Conservation (phyloP, 2,888 invertebrate genomes). For the Eristalis arbustorum region DNA sequence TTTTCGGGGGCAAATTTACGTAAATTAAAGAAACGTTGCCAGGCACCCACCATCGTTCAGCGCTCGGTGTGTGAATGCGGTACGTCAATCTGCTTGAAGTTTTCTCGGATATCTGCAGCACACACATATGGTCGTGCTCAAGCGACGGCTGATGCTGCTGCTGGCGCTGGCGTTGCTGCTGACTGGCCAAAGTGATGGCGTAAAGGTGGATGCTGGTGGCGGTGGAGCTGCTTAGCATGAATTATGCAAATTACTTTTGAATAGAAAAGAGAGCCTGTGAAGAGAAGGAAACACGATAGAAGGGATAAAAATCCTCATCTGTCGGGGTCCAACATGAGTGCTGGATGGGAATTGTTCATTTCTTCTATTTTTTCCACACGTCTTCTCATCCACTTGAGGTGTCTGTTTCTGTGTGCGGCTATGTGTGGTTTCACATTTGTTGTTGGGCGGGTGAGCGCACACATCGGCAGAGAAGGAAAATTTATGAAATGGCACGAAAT, state of each 20-base stretch:
- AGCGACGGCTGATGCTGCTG: not conserved
- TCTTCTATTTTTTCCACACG: conserved; percentile 18
- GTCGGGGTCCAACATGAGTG: conserved; percentile 41
- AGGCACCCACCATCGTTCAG: conserved; percentile 17
- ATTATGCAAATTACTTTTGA: conserved; percentile 68
- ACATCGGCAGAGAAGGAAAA: not conserved
- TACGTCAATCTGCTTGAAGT: conserved; percentile 39
- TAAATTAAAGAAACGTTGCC: conserved; percentile 48
- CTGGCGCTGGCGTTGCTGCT: conserved; percentile 5
- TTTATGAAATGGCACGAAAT: conserved; percentile 63
- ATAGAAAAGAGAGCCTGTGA: conserved; percentile 43
- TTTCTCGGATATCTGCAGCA: not conserved
- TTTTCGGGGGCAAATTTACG: conserved; percentile 18
- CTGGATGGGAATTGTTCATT: conserved; percentile 53
- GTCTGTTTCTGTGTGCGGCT: not conserved
- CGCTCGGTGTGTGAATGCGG: not conserved
- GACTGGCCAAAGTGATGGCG: not conserved
- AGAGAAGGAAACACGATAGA: conserved; percentile 33
- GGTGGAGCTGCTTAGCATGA: conserved; percentile 52
- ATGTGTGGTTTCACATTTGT: not conserved
- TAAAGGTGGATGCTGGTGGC: not conserved
- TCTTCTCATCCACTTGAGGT: conserved; percentile 25
- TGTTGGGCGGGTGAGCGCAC: not conserved
- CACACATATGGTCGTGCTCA: conserved; percentile 17
- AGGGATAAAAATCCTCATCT: conserved; percentile 41